Base-by-base conservation (phyloP, 2,888 invertebrate species). In the Rhaphigaster nebulosa region DNA sequence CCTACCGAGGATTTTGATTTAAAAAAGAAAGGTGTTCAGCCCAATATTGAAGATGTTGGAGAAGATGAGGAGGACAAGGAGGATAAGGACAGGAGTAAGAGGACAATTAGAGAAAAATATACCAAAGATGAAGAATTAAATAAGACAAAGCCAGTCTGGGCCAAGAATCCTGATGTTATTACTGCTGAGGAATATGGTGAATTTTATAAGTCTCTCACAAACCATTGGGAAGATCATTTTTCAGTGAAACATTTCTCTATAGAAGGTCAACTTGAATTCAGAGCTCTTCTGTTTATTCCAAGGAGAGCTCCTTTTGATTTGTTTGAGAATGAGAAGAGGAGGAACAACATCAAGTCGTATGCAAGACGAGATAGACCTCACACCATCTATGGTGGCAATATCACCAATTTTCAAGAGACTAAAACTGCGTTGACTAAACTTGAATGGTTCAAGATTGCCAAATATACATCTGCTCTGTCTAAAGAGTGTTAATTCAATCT, bases 111-210 rank as follows among this genome's bases (percentile, higher is more conserved):
- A 94, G 99, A 99, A 93, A 99, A 99, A 94, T 99, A 99, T 95
- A 97, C 97, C 0, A 99, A 99, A 93, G 99, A 99, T 93, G 99
- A 99, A 94, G 99, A 99, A 93, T 94, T 99, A 87, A 99, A 99
- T 96, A 99, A 99, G 94, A 98, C 98, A 34, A 99, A 99, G 94
- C 99, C 99, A 1, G 97, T 99, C 94, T 99, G 99, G 99, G 99
- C 99, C 0, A 95, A 99, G 92, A 99, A 99, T 93, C 97, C 98
- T 91, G 99, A 99, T 94, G 99, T 99, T 93, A 99, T 99, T 93
- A 97, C 97, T 65, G 97, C 98, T 93, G 98, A 98, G 93, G 99
- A 99, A 94, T 99, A 99, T 93, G 99, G 98, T 92, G 99, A 99
- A 95, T 99, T 99, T 95, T 99, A 99, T 96, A 99, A 99, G 94